Evolutionary conservation across 2,797 vertebrate species (phyloP).

Genomic region (Phaenicophaeus curvirostris): DNA sequence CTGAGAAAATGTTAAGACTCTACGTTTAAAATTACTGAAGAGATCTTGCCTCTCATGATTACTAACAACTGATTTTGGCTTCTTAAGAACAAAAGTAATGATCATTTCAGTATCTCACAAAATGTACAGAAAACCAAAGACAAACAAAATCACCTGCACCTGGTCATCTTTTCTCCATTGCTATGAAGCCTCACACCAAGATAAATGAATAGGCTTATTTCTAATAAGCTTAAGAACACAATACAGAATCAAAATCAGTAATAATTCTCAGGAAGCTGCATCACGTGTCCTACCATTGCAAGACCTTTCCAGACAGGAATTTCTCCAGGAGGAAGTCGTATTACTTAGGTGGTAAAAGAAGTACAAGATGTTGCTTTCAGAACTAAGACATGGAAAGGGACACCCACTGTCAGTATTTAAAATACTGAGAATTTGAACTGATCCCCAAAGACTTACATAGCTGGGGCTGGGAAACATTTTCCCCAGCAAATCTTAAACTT

Average conservation of each 20-base stretch:
- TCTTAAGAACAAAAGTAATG: background rate
- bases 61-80: background rate
- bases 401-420: background rate
- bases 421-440: background rate
- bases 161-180: background rate
- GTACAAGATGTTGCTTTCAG: background rate
- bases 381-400: background rate
- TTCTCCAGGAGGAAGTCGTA: background rate
- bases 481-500: background rate
- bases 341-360: background rate
- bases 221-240: background rate
- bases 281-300: accelerated
- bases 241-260: background rate
- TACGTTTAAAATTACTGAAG: background rate
- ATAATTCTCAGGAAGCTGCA: background rate
- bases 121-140: background rate
- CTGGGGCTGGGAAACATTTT: background rate
- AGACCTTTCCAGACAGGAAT: background rate
- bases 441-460: background rate
- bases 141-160: background rate
- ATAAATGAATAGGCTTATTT: background rate
- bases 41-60: background rate
- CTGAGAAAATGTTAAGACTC: background rate
- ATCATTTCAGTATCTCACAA: background rate
- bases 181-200: background rate